Evolutionary conservation across 2,113 vertebrate genomes (phyloP), one percentile per base, ranked within the genome.

Genomic region (Zapus hudsonius): DNA sequence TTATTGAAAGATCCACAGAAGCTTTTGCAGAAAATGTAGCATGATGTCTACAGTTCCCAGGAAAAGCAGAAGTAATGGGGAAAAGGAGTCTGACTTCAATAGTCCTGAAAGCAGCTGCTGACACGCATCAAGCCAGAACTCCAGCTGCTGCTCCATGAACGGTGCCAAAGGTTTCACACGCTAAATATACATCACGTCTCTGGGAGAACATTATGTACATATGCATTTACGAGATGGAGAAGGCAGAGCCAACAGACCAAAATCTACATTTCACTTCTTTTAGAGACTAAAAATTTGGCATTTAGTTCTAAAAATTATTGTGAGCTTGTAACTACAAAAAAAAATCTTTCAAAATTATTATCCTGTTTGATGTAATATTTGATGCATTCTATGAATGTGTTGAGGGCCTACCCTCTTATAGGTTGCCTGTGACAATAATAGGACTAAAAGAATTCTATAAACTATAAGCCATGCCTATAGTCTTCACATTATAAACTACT

Each of bases 1-100:
- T 95, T 95, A 94, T 78, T n/a, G 36, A 84, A 87, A 76, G 90
- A 73, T 52, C 33, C 19, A n/a, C n/a, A 87, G 40, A 80, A 95
- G 40, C 20, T 93, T 89, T 84, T 81, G 33, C 15, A 61, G 66
- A 86, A 83, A 95, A 92, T 23, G 80, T 64, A 91, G 55, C 42
- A 44, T 73, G 59, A 25, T 25, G 89, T 73, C 87, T 92, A 93
- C 80, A 78, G 40, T 69, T 74, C 23, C 59, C 42, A 59, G 76
- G 75, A 70, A 95, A 72, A 44, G 17, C 17, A 89, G 74, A 87
- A 29, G 40, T 36, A n/a, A 31, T 63, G 23, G 16, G 19, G 25
- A 27, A 42, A 44, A 67, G 38, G 33, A 59, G 7, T 78, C 40
- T 87, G 67, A 72, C 73, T 95, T 92, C 66, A 78, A 13, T 78